phyloP scores from a whole-genome alignment of 92 coral and sea anemone species.

The Nematostella vectensis region DNA sequence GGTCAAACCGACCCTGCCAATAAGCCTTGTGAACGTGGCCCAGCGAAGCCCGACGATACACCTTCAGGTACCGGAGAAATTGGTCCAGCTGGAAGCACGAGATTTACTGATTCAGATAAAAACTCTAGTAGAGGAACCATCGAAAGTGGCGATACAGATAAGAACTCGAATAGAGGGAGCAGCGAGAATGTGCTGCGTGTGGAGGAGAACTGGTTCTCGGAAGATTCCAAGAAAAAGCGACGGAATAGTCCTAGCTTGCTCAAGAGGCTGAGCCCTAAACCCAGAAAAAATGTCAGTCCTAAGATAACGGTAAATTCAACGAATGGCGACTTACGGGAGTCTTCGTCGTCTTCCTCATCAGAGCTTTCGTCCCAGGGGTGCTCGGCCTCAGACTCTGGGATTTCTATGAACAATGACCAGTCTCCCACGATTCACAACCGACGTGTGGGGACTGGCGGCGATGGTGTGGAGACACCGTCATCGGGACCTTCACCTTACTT shows the following conservation, averaged over 20 bases:
- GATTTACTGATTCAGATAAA: background rate
- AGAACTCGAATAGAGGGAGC: constrained; percentile 4
- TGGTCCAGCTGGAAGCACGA: background rate
- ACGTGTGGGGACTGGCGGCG: constrained; percentile 12
- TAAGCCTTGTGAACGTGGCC: no score
- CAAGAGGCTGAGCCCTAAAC: constrained; percentile 48
- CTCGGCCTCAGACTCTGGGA: constrained; percentile 73
- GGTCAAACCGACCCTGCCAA: constrained; percentile 1
- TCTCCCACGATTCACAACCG: constrained; percentile 26
- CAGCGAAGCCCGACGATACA: background rate
- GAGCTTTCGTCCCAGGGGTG: constrained; percentile 53
- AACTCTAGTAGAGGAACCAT: background rate
- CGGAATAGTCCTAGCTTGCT: constrained; percentile 39
- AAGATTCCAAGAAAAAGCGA: constrained; percentile 39
- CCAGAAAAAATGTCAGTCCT: constrained; percentile 38
- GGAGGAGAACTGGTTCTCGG: constrained; percentile 77
- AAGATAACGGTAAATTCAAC: constrained; percentile 36
- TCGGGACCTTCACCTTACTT: constrained; percentile 52
- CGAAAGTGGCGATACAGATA: constrained; percentile 23
- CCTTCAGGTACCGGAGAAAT: constrained; percentile 1
- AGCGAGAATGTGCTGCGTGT: constrained; percentile 36
- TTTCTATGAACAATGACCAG: constrained; percentile 50
- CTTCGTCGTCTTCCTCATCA: constrained; percentile 69
- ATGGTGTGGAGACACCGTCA: constrained; percentile 38
- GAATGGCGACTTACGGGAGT: constrained; percentile 40